phyloP scores from a whole-genome alignment of 2,113 vertebrate species.

The Colistium nudipinnis region DNA sequence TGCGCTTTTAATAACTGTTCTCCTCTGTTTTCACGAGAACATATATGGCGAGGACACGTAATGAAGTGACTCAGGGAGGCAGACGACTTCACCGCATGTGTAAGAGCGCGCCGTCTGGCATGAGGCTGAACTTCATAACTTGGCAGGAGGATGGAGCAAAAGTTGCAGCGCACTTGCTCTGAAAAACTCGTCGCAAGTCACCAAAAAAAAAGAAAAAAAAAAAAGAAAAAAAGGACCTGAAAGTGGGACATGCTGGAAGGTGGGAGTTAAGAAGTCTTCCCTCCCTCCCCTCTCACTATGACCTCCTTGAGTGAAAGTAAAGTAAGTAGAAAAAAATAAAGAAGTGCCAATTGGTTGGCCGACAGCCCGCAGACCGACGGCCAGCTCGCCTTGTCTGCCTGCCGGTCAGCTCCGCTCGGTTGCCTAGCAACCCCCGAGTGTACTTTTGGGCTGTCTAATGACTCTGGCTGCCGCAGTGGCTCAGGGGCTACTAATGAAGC shows the following conservation, averaged over 20 bases:
- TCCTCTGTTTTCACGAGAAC: constrained; percentile 22
- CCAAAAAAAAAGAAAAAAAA: too few species aligned
- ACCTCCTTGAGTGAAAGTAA: constrained; percentile 69
- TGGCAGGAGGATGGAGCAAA: constrained; percentile 59
- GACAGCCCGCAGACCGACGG: constrained; percentile 66
- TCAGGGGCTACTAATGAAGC: constrained; percentile 77
- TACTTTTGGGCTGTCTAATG: constrained; percentile 79
- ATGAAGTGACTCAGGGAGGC: constrained; percentile 31
- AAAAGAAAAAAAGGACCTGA: constrained; percentile 73
- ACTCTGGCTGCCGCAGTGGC: constrained; percentile 78
- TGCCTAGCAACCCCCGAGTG: constrained; percentile 80
- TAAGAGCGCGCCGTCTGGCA: constrained; percentile 31
- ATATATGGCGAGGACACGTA: constrained; percentile 35
- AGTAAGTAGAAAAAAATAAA: constrained; percentile 50
- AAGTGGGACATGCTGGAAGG: constrained; percentile 74
- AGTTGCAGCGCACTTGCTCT: constrained; percentile 57
- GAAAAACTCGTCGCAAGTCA: constrained; percentile 66
- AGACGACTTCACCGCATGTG: constrained; percentile 44
- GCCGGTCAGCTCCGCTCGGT: constrained; percentile 69
- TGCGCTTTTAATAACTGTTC: constrained; percentile 23
- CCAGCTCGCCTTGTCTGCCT: constrained; percentile 63
- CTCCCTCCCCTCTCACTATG: constrained; percentile 45
- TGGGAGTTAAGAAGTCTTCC: constrained; percentile 54
- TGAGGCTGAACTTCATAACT: constrained; percentile 49
- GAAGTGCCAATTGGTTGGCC: constrained; percentile 76